Percentiles rank a stretch among this genome's conserved stretches.
These are phyloP conservation scores for Tenodera sinensis DNA, from an alignment of 2,888 invertebrate species.

Conservation along the genomic window DNA sequence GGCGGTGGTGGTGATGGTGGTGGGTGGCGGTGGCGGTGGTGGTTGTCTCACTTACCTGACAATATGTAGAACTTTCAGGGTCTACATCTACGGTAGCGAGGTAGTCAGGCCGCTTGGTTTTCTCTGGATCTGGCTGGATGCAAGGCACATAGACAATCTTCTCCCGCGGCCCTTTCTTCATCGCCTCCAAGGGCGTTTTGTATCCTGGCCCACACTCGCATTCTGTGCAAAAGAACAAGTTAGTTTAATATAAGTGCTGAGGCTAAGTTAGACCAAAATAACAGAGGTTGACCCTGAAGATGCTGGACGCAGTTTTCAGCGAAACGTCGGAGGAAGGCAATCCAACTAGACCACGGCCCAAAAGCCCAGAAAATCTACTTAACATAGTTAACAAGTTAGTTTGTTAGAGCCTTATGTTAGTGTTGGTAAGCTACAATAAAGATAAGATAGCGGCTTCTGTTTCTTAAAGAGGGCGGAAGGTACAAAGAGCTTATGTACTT, in stretches of 20 bases:
- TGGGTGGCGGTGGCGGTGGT: too few relatives aligned
- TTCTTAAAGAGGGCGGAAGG: too few relatives aligned
- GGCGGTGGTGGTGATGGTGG: too few relatives aligned
- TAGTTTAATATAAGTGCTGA: too few relatives aligned
- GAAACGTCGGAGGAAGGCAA: too few relatives aligned
- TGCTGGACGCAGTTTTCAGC: too few relatives aligned
- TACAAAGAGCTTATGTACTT: background rate
- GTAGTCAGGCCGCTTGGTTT: constrained; percentile 72
- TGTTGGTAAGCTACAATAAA: background rate
- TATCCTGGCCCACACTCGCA: constrained; percentile 64
- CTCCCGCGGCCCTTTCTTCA: constrained; percentile 77
- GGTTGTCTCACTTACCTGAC: constrained; percentile 57
- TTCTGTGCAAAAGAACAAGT: background rate
- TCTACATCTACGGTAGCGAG: constrained; percentile 90
- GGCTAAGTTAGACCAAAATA: too few relatives aligned
- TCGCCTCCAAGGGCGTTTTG: constrained; percentile 75
- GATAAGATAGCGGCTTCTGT: too few relatives aligned
- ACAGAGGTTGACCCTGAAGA: too few relatives aligned
- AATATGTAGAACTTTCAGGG: constrained; percentile 77
- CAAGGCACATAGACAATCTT: constrained; percentile 87
- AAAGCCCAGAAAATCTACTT: too few relatives aligned
- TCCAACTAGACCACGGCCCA: too few relatives aligned
- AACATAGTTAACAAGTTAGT: background rate
- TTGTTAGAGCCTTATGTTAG: background rate
- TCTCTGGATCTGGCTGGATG: constrained; percentile 65